Conservation (phyloP, 2,113 vertebrate genomes). For the Spea bombifrons region DNA sequence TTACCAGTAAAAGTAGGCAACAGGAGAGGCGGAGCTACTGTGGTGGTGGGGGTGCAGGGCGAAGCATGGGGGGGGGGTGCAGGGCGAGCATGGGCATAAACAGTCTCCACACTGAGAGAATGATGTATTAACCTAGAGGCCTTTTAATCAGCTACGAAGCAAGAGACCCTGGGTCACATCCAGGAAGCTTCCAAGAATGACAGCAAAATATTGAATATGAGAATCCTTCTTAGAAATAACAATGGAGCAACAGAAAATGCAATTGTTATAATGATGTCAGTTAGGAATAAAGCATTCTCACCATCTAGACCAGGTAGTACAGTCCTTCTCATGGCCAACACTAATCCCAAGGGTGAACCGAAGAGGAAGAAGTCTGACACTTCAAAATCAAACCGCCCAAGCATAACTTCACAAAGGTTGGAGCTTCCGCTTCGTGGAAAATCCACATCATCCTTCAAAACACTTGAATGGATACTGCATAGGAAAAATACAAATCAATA, state of each 20-base stretch:
- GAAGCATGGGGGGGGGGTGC: no score
- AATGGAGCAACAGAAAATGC: no score
- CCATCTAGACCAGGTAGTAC: slow-evolving; percentile 87
- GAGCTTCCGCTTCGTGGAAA: slow-evolving; percentile 61
- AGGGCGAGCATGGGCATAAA: no score
- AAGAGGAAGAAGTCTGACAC: slow-evolving; percentile 95
- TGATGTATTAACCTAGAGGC: no score
- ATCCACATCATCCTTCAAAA: slow-evolving; percentile 78
- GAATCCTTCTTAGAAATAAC: neutral
- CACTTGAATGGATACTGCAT: slow-evolving; percentile 69
- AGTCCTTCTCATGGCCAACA: slow-evolving; percentile 92
- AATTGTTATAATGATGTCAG: no score
- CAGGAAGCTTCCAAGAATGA: no score
- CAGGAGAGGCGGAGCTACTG: no score
- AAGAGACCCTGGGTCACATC: no score
- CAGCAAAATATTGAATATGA: neutral
- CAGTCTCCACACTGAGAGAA: no score
- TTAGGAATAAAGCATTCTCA: slow-evolving; percentile 56
- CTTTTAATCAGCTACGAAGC: no score
- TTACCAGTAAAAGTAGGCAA: neutral
- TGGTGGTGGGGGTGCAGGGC: no score
- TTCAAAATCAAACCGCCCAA: slow-evolving; percentile 88
- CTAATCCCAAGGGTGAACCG: slow-evolving; percentile 89
- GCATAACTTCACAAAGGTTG: slow-evolving; percentile 70
- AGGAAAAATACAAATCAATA: slow-evolving; percentile 44